Conservation (phyloP, 2,797 vertebrate genomes). For the Catamblyrhynchus diadema region DNA sequence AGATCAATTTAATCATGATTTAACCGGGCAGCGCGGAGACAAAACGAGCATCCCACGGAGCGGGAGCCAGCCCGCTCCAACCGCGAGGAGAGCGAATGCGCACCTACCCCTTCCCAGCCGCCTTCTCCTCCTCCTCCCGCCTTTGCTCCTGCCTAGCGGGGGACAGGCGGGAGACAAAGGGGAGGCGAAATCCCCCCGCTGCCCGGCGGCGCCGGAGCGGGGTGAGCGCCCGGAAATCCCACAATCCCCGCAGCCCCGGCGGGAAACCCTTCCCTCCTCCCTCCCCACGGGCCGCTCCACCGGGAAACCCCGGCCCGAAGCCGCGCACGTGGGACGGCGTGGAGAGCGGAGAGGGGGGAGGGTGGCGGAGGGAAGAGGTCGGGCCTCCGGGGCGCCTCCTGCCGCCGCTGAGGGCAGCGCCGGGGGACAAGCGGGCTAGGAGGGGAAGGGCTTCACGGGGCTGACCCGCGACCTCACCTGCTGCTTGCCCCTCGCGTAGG, state of each 20-base stretch:
- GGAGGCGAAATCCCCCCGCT: not conserved
- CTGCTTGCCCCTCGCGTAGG: constrained; percentile 51
- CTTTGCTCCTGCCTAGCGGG: not conserved
- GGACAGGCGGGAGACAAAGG: not conserved
- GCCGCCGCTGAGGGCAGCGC: not conserved
- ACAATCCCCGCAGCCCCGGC: constrained; percentile 29
- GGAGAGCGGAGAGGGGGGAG: not conserved
- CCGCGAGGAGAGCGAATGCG: not conserved
- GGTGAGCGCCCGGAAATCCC: constrained; percentile 9
- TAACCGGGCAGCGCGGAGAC: not conserved
- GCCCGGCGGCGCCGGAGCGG: not conserved
- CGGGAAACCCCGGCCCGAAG: not conserved
- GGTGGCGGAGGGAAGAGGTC: not conserved
- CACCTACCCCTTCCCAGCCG: not conserved
- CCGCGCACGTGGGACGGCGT: not conserved
- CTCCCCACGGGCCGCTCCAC: not conserved
- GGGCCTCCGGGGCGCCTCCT: not conserved
- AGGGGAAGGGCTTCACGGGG: not conserved
- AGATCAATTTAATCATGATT: not conserved
- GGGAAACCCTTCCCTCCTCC: constrained; percentile 22
- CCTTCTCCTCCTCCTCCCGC: not conserved
- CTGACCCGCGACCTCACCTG: constrained; percentile 35
- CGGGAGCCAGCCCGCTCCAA: not conserved
- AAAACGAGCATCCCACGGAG: not conserved
- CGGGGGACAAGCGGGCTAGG: not conserved